Evolutionary conservation across 2,888 invertebrate species (phyloP).

Genomic region (Dicycla oo): DNA sequence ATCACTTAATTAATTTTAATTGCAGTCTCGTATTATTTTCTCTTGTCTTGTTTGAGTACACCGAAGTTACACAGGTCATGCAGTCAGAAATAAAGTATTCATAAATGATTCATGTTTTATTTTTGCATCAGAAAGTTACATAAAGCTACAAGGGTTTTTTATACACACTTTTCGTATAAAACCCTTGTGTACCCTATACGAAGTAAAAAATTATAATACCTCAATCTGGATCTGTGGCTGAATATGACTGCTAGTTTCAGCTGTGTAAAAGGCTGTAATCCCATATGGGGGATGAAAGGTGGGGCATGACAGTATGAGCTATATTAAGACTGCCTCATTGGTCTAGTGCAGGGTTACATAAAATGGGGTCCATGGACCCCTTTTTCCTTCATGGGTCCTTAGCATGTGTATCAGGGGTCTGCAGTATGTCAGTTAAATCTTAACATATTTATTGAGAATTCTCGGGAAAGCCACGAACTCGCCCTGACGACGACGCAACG

Average conservation of each 20-base stretch:
- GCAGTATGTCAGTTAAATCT: too few relatives aligned
- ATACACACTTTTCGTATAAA: neutral
- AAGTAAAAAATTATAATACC: neutral
- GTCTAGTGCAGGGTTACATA: too few relatives aligned
- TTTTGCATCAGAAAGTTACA: neutral
- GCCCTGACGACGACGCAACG: too few relatives aligned
- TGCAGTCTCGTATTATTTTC: conserved; percentile 44
- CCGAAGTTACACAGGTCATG: conserved; percentile 10
- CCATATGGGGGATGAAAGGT: neutral
- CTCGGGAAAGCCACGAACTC: too few relatives aligned
- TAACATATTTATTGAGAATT: too few relatives aligned
- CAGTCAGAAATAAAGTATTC: conserved; percentile 1
- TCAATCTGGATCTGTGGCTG: neutral
- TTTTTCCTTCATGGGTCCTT: too few relatives aligned
- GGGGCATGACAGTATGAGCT: neutral
- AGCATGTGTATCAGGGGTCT: too few relatives aligned
- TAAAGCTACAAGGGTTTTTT: neutral
- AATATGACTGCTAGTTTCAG: neutral
- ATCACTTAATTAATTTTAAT: conserved; percentile 50
- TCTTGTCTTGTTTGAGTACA: conserved; percentile 22
- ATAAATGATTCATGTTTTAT: neutral
- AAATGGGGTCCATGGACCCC: too few relatives aligned
- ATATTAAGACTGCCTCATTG: too few relatives aligned
- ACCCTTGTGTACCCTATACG: too few relatives aligned
- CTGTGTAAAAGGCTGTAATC: neutral